A percentile compares a stretch with the other conserved stretches of the same genome.
These are phyloP conservation scores for Ephialtes manifestator DNA, from an alignment of 2,888 invertebrate genomes.

Conservation along the genomic window DNA sequence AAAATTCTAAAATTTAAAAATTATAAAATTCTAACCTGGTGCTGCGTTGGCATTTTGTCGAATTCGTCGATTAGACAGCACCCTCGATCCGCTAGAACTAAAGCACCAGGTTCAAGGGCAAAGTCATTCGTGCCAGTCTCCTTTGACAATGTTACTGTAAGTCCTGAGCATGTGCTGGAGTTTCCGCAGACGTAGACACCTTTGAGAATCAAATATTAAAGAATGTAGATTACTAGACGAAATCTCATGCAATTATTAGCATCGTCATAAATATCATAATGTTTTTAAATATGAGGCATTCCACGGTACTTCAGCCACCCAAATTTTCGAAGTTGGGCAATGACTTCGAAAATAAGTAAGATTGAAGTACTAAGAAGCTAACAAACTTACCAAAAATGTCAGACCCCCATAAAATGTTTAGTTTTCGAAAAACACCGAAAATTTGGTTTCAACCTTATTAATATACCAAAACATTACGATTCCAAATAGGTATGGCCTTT, in stretches of 20 bases:
- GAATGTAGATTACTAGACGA: neutral
- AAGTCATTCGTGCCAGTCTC: conserved; percentile 91
- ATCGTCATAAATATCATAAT: neutral
- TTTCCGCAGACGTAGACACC: conserved; percentile 97
- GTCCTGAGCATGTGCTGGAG: conserved; percentile 92
- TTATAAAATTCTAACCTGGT: conserved; percentile 87
- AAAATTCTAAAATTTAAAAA: neutral
- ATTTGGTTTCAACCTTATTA: too few species aligned
- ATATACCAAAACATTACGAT: too few species aligned
- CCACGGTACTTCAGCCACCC: too few species aligned
- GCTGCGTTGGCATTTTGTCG: conserved; percentile 95
- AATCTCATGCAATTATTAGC: neutral
- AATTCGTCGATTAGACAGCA: conserved; percentile 98
- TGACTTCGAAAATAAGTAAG: too few species aligned
- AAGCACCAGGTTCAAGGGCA: conserved; percentile 95
- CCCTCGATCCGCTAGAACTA: conserved; percentile 95
- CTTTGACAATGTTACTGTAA: conserved; percentile 92
- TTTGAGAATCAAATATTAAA: conserved; percentile 77
- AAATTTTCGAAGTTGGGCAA: too few species aligned
- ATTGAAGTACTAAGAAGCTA: too few species aligned
- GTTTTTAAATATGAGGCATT: too few species aligned
- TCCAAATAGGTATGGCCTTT: too few species aligned
- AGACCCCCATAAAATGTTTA: too few species aligned
- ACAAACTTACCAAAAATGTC: too few species aligned
- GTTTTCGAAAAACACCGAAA: too few species aligned